Base-by-base conservation (phyloP, 2,113 vertebrate genomes). In the Acrocephalus arundinaceus region DNA sequence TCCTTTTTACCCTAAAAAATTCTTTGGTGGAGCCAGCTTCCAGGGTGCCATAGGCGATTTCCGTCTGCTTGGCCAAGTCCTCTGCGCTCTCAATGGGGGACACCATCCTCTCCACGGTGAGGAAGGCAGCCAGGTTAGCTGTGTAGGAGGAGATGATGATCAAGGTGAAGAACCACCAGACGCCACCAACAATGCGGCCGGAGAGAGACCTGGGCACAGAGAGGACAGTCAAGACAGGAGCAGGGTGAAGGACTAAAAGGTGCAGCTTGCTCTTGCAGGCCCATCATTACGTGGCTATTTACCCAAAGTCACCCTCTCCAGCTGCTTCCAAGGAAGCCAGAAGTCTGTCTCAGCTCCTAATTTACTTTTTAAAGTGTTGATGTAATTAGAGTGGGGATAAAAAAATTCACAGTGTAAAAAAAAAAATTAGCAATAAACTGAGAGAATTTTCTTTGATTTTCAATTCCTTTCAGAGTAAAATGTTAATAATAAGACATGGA, bases 91-190 rank as follows among this genome's bases (percentile, higher is more conserved):
- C 99, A 4, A 99, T 99, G 91, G 99, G 99, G 25, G 99, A 99
- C 94, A 99, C 99, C 99, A 99, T 99, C 97, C 99, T 98, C 96
- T 99, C 99, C 92, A 99, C 99, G 0, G 99, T 99, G 95, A 99
- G 98, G 97, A 99, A 99, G 94, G 99, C 99, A 28, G 99, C 99
- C 97, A 99, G 97, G 97, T 99, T 99, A 95, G 99, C 99, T 88
- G 99, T 99, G 92, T 99, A 99, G 74, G 99, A 99, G 27, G 99
- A 99, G 96, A 99, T 99, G 98, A 99, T 99, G 98, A 99, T 99
- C 96, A 99, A 98, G 85, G 99, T 99, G 98, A 99, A 99, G 98
- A 99, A 99, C 99, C 99, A 99, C 99, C 99, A 99, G 94, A 99
- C 99, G 1, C 99, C 99, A 66, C 99, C 99, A 0, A 99, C 99